Percentiles rank a stretch among this genome's conserved stretches.
These are phyloP conservation scores for Philaethria dido DNA, from an alignment of 2,888 invertebrate genomes.

Conservation along the genomic window DNA sequence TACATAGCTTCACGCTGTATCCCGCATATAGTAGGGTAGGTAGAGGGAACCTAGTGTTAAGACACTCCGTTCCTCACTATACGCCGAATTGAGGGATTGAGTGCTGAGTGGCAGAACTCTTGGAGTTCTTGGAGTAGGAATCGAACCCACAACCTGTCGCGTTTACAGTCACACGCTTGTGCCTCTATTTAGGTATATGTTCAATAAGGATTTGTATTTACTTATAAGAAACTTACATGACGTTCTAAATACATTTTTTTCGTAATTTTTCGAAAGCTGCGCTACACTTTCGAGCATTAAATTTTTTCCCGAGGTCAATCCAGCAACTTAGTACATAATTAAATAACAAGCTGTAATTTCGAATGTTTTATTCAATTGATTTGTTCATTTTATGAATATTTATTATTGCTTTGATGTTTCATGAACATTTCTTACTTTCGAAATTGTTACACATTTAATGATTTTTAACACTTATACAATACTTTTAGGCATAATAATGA, in stretches of 20 bases:
- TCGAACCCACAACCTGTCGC: too few species aligned
- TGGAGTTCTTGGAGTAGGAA: too few species aligned
- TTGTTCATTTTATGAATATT: conserved; percentile 2
- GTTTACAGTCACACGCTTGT: too few species aligned
- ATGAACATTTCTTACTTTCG: background rate
- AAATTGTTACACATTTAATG: background rate
- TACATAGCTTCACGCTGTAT: too few species aligned
- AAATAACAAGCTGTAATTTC: conserved; percentile 1
- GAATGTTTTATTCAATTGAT: background rate
- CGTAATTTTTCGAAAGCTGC: conserved; percentile 22
- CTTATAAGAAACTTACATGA: background rate
- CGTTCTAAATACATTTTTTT: background rate
- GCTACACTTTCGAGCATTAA: conserved; percentile 12
- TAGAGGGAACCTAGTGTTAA: too few species aligned
- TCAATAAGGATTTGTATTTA: too few species aligned
- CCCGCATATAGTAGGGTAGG: too few species aligned
- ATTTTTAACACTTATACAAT: background rate
- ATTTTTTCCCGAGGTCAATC: conserved; percentile 12
- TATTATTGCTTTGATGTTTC: background rate
- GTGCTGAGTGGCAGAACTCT: too few species aligned
- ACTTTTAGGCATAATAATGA: background rate
- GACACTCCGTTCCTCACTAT: too few species aligned
- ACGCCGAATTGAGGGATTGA: too few species aligned
- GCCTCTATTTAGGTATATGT: too few species aligned
- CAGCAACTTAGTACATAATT: conserved; percentile 3